phyloP scores from a whole-genome alignment of 1,140 invertebrate genomes.

The Microplitis demolitor region DNA sequence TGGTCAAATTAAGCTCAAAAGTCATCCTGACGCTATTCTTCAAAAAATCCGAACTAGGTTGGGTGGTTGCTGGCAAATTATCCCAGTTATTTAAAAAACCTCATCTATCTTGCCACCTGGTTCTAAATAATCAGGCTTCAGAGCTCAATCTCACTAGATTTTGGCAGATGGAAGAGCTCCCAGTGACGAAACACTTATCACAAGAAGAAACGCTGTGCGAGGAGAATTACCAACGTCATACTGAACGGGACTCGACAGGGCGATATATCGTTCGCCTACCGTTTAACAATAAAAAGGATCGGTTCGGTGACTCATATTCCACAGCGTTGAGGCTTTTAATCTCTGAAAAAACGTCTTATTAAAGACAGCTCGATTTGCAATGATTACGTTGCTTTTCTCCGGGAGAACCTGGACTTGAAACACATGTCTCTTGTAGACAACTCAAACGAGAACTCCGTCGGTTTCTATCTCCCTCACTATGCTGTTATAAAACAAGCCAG shows the following conservation, averaged over 20 bases:
- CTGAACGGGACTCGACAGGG: slow-evolving; percentile 27
- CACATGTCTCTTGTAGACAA: slow-evolving; percentile 24
- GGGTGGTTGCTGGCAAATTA: slow-evolving; percentile 14
- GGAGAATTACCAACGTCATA: slow-evolving; percentile 30
- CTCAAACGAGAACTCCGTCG: background rate
- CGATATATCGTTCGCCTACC: slow-evolving; percentile 35
- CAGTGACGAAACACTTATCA: background rate
- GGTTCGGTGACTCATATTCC: slow-evolving; percentile 13
- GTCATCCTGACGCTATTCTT: slow-evolving; percentile 20
- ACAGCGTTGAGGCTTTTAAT: slow-evolving; percentile 9
- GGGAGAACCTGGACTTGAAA: slow-evolving; percentile 35
- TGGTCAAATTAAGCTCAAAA: slow-evolving; percentile 20
- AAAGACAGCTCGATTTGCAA: slow-evolving; percentile 16
- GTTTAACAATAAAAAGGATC: slow-evolving; percentile 27
- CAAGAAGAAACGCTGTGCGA: slow-evolving; percentile 35
- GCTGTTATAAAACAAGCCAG: background rate
- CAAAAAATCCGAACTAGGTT: slow-evolving; percentile 33
- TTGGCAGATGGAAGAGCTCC: slow-evolving; percentile 27
- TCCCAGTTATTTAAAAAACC: background rate
- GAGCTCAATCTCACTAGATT: slow-evolving; percentile 11
- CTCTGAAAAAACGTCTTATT: slow-evolving; percentile 19
- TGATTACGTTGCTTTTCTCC: slow-evolving; percentile 23
- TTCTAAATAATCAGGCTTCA: background rate
- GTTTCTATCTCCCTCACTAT: slow-evolving; percentile 20
- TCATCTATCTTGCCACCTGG: slow-evolving; percentile 8